phyloP scores from a whole-genome alignment of 2,888 invertebrate genomes.

The Hemistola chrysoprasaria region DNA sequence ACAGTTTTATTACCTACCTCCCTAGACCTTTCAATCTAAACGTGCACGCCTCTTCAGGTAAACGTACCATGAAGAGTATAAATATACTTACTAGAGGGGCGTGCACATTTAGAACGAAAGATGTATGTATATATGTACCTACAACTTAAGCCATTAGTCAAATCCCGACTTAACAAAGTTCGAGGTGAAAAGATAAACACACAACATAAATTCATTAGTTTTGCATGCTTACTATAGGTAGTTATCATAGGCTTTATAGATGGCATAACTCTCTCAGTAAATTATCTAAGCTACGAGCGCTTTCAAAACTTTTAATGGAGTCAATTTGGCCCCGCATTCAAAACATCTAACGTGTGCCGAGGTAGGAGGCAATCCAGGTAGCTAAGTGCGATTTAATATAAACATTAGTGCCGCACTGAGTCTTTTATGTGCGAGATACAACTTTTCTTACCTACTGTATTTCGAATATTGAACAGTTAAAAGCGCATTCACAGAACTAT shows the following conservation, averaged over 20 bases:
- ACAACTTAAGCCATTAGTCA: slow-evolving; percentile 29
- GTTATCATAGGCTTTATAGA: slow-evolving; percentile 64
- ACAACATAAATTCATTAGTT: slow-evolving; percentile 69
- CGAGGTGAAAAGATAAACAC: slow-evolving; percentile 50
- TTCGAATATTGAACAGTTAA: slow-evolving; percentile 37
- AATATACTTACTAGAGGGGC: no score
- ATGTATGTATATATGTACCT: slow-evolving; percentile 20
- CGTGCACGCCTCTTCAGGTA: no score
- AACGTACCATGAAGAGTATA: no score
- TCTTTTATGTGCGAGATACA: slow-evolving; percentile 45
- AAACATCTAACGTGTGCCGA: slow-evolving; percentile 64
- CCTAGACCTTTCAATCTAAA: no score
- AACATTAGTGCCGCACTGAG: slow-evolving; percentile 56
- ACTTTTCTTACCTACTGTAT: slow-evolving; percentile 44
- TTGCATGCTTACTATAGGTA: slow-evolving; percentile 36
- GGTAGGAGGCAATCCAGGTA: slow-evolving; percentile 54
- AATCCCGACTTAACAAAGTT: slow-evolving; percentile 37
- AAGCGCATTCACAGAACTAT: slow-evolving; percentile 34
- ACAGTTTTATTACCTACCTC: no score
- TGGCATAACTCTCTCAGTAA: slow-evolving; percentile 73
- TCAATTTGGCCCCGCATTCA: slow-evolving; percentile 78
- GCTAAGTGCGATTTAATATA: slow-evolving; percentile 68
- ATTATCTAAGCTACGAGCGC: slow-evolving; percentile 78
- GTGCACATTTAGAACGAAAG: slow-evolving; percentile 1
- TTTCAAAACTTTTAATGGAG: slow-evolving; percentile 81